Percentiles rank a stretch among this genome's conserved stretches.
These are phyloP conservation scores for Sebastes matsubarae DNA, from an alignment of 2,797 vertebrate genomes.

Conservation along the genomic window DNA sequence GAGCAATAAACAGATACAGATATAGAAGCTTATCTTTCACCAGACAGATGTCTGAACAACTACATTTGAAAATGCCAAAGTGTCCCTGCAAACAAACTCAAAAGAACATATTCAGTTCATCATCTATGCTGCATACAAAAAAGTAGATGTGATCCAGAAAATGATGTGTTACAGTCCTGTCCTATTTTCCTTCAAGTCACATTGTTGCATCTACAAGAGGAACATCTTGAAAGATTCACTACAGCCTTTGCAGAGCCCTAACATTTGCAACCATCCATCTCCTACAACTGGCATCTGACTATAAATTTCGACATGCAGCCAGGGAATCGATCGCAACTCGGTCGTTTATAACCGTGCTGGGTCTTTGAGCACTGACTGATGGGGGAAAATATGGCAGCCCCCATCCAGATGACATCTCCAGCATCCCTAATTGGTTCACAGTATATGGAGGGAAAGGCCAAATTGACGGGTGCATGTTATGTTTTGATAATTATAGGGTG, in stretches of 20 bases:
- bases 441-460: constrained; percentile 55
- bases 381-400: constrained; percentile 29
- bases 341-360: constrained; percentile 31
- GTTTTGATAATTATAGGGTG: constrained; percentile 75
- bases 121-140: not conserved
- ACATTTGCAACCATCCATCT: constrained; percentile 42
- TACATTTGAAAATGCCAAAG: not conserved
- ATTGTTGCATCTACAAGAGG: not conserved
- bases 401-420: constrained; percentile 57
- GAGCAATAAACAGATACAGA: not conserved
- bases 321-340: constrained; percentile 46
- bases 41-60: not conserved
- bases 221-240: constrained; percentile 3
- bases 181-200: not conserved
- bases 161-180: not conserved
- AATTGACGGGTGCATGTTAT: constrained; percentile 63
- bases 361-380: constrained; percentile 44
- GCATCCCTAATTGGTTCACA: constrained; percentile 67
- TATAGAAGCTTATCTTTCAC: not conserved
- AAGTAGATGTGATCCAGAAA: not conserved
- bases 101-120: not conserved
- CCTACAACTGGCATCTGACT: constrained; percentile 31
- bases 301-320: constrained; percentile 39
- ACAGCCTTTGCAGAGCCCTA: constrained; percentile 4
- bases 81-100: not conserved